Evolutionary conservation across 2,797 vertebrate genomes (phyloP), one percentile per base, ranked within the genome.

Genomic region (Craterocephalus amniculus): DNA sequence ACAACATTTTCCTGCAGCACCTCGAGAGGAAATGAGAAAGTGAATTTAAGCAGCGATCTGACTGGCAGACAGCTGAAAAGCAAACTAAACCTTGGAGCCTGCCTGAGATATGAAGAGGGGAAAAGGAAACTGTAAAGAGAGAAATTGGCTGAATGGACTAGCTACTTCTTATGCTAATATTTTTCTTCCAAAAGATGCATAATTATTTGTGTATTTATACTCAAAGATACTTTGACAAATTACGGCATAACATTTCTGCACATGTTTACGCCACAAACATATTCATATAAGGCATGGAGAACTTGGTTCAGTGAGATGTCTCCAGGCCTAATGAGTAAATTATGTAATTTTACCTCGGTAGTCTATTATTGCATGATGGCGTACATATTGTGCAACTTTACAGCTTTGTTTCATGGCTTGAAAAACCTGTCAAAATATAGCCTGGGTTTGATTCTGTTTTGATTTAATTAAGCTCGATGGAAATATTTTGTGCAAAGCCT

Each of bases 1-100:
- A 87, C 76, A 81, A 83, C 79, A 86, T 80, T 91, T 86, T 90
- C 66, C 86, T 83, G 83, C 69, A 48, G 74, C 71, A 83, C 73
- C 81, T 80, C 57, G 56, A 83, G 70, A 84, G 74, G 66, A 67
- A 74, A 62, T 69, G 63, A 84, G 70, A 84, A 86, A 86, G 70
- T 70, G 72, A 88, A 84, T 85, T 58, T 73, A 72, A 83, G 74
- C 71, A 24, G 79, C 62, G 40, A 58, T 72, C 52, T 63, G 70
- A 27, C 49, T 75, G 75, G 64, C 65, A 61, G 77, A 81, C 68
- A 55, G 45, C 29, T 26, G 57, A 80, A 80, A 84, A 82, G 75
- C 55, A 72, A 72, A 71, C 43, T 8, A 72, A 74, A 56, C 58
- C 56, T 56, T 6, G 31, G 29, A 70, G 73, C 71, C 71, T 76